These are phyloP conservation scores for Cavia porcellus DNA, from an alignment of 2,113 vertebrate species.

Conservation along the genomic window DNA sequence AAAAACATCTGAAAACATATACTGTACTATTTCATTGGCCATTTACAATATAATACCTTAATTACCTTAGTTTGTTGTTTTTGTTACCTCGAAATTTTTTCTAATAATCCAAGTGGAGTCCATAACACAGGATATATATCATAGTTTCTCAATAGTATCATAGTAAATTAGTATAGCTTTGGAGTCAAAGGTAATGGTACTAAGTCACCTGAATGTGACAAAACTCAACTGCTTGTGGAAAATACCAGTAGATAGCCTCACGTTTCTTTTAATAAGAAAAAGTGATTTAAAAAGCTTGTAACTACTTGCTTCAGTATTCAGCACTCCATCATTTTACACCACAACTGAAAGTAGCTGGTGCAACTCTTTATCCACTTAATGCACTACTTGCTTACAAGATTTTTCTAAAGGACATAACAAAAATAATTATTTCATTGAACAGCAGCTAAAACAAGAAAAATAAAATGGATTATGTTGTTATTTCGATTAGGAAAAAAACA, in stretches of 20 bases:
- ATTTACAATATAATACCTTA: neutral
- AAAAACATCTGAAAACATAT: neutral
- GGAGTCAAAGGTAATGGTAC: constrained; percentile 36
- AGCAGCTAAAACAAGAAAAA: neutral
- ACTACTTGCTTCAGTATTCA: neutral
- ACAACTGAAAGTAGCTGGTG: neutral
- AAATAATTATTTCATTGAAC: constrained; percentile 28
- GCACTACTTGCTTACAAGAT: constrained; percentile 16
- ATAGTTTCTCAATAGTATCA: neutral
- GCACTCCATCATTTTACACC: neutral
- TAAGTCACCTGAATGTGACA: neutral
- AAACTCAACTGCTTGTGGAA: neutral
- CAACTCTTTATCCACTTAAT: constrained; percentile 15
- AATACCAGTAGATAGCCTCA: neutral
- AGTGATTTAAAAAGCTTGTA: constrained; percentile 2
- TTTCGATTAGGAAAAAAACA: neutral
- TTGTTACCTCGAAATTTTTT: constrained; percentile 38
- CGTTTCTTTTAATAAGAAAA: constrained; percentile 45
- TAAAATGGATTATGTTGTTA: neutral
- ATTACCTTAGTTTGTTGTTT: neutral
- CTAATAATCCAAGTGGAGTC: neutral
- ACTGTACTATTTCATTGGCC: neutral
- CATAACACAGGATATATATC: neutral
- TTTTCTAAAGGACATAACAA: constrained; percentile 7
- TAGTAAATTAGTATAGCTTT: neutral